These are phyloP conservation scores for Drosophila sordidapex DNA, from an alignment of 2,888 invertebrate genomes.

Conservation along the genomic window DNA sequence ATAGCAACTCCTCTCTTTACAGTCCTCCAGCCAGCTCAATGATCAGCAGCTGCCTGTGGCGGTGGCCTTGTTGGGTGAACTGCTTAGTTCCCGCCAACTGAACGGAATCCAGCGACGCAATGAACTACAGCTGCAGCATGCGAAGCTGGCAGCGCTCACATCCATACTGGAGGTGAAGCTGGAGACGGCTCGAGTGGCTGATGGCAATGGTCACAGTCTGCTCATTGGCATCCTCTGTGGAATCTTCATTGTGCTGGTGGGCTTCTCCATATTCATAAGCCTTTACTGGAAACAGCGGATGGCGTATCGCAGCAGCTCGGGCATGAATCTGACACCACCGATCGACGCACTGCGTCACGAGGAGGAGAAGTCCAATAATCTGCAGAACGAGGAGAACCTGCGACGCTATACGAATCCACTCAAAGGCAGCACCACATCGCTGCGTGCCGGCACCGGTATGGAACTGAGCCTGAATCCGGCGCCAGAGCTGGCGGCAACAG, in stretches of 20 bases:
- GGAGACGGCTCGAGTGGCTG: slow-evolving; percentile 88
- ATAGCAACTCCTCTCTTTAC: slow-evolving; percentile 19
- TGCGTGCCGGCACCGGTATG: slow-evolving; percentile 86
- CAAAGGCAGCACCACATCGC: slow-evolving; percentile 87
- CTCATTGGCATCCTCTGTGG: slow-evolving; percentile 85
- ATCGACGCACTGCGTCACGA: slow-evolving; percentile 89
- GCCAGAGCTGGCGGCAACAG: slow-evolving; percentile 85
- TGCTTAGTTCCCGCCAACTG: slow-evolving; percentile 87
- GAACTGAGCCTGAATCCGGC: slow-evolving; percentile 85
- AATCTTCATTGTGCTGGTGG: slow-evolving; percentile 84
- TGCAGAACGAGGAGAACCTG: slow-evolving; percentile 95
- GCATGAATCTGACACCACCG: slow-evolving; percentile 86
- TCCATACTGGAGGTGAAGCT: slow-evolving; percentile 91
- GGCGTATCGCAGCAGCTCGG: slow-evolving; percentile 86
- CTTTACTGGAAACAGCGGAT: slow-evolving; percentile 87
- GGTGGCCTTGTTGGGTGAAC: slow-evolving; percentile 87
- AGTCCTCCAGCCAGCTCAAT: slow-evolving; percentile 86
- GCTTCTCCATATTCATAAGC: slow-evolving; percentile 85
- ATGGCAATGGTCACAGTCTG: slow-evolving; percentile 83
- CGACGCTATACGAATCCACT: slow-evolving; percentile 93
- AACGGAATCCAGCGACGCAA: slow-evolving; percentile 79
- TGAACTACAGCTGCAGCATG: slow-evolving; percentile 85
- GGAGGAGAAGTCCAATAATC: slow-evolving; percentile 95
- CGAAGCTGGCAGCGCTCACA: slow-evolving; percentile 87
- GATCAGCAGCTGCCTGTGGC: slow-evolving; percentile 86